A percentile compares a stretch with the other conserved stretches of the same genome.
phyloP scores from a whole-genome alignment of 1,140 invertebrate genomes.

The Solenopsis invicta region DNA sequence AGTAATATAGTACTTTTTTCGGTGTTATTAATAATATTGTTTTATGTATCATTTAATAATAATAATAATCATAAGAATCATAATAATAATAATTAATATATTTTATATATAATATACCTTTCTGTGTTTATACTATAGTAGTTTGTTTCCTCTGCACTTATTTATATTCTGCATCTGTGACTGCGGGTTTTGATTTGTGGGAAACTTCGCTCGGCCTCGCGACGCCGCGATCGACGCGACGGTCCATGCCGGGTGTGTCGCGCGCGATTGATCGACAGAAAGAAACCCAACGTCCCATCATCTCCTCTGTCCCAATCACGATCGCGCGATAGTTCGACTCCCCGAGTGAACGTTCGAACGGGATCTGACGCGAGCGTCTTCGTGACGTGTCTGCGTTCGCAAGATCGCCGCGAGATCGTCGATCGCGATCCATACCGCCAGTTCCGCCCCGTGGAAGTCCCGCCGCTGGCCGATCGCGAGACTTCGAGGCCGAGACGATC shows the following conservation, averaged over 20 bases:
- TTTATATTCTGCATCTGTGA: slow-evolving; percentile 84
- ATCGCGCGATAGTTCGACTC: slow-evolving; percentile 3
- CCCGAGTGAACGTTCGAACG: slow-evolving; percentile 3
- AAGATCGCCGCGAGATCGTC: slow-evolving; percentile 36
- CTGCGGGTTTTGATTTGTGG: slow-evolving; percentile 87
- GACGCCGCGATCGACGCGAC: slow-evolving; percentile 46
- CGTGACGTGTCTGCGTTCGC: slow-evolving; percentile 4
- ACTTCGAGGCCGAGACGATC: slow-evolving; percentile 51
- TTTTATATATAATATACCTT: slow-evolving; percentile 80
- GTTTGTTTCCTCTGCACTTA: slow-evolving; percentile 85
- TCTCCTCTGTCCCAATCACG: too few relatives aligned
- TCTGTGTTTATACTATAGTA: slow-evolving; percentile 82
- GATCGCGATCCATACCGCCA: slow-evolving; percentile 17
- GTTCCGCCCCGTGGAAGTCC: too few relatives aligned
- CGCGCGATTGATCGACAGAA: too few relatives aligned
- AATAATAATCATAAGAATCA: slow-evolving; percentile 74
- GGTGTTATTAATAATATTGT: slow-evolving; percentile 85
- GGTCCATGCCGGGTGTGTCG: too few relatives aligned
- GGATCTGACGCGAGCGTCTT: too few relatives aligned
- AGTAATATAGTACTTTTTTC: slow-evolving; percentile 84
- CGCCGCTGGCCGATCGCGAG: too few relatives aligned
- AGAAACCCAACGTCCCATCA: background rate
- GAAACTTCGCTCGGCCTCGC: slow-evolving; percentile 77
- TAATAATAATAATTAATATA: slow-evolving; percentile 76
- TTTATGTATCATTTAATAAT: slow-evolving; percentile 84